phyloP scores from a whole-genome alignment of 2,888 invertebrate genomes.

The Lithophane ornitopus region DNA sequence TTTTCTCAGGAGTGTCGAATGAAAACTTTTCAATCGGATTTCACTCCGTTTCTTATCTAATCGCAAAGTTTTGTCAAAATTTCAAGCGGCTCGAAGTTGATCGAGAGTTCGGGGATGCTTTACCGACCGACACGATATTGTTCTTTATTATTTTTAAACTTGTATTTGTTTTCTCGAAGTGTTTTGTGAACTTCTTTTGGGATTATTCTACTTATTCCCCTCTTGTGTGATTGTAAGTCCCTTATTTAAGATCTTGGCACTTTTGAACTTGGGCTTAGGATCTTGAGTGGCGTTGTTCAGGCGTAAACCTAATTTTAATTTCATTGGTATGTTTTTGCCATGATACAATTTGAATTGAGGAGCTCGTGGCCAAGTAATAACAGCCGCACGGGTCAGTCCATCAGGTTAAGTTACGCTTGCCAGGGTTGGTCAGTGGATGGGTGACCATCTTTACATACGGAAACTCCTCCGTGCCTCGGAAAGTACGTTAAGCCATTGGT shows the following conservation, averaged over 20 bases:
- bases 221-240: neutral
- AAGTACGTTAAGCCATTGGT: too few relatives aligned
- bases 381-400: too few relatives aligned
- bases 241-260: neutral
- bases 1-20: conserved; percentile 80
- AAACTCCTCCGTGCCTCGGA: too few relatives aligned
- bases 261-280: neutral
- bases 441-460: too few relatives aligned
- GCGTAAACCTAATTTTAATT: neutral
- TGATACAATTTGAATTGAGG: neutral
- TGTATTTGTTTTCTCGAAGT: conserved; percentile 31
- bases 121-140: conserved; percentile 59
- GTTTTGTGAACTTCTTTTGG: conserved; percentile 12
- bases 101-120: conserved; percentile 62
- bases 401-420: too few relatives aligned
- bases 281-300: neutral
- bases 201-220: conserved; percentile 4
- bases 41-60: conserved; percentile 84
- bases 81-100: conserved; percentile 76
- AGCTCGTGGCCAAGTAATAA: too few relatives aligned
- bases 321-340: neutral
- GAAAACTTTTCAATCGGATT: conserved; percentile 86
- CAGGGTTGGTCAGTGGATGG: too few relatives aligned
- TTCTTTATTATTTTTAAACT: conserved; percentile 59
- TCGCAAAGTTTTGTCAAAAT: conserved; percentile 84